Conservation (phyloP, 2,113 vertebrate genomes). For the Myocastor coypus region DNA sequence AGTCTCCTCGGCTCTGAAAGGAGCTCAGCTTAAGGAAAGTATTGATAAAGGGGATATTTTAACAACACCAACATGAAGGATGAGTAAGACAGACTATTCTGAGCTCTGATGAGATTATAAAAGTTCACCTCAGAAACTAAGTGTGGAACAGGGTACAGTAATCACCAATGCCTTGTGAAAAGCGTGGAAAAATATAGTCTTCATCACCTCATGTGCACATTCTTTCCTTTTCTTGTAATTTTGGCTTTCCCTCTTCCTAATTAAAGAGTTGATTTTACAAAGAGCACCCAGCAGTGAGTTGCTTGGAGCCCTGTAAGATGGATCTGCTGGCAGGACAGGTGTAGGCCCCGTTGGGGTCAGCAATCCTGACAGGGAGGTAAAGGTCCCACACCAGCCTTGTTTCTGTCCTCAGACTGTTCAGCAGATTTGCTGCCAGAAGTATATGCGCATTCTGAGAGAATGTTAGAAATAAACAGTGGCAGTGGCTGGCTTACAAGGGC, state of each 20-base stretch:
- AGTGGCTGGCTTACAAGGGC: background rate
- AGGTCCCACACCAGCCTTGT: background rate
- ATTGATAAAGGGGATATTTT: background rate
- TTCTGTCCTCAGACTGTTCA: background rate
- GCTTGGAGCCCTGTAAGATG: background rate
- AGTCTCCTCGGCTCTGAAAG: background rate
- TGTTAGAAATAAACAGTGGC: background rate
- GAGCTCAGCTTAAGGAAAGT: background rate
- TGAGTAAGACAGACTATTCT: background rate
- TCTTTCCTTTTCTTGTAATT: background rate
- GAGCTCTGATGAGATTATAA: background rate
- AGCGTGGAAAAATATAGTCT: background rate
- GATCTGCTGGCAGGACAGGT: background rate
- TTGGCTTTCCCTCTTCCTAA: background rate
- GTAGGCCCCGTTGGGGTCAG: background rate
- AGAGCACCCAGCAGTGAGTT: background rate
- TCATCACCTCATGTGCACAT: background rate
- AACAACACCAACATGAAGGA: background rate
- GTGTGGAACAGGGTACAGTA: background rate
- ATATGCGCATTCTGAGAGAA: background rate
- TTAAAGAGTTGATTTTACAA: background rate
- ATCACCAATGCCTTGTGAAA: background rate
- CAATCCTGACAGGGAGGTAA: background rate
- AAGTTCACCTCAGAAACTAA: background rate
- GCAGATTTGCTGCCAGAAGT: background rate